A percentile compares a stretch with the other conserved stretches of the same genome.
These are phyloP conservation scores for Oscheius myriophilus DNA, from an alignment of 2,888 invertebrate species.

Conservation along the genomic window DNA sequence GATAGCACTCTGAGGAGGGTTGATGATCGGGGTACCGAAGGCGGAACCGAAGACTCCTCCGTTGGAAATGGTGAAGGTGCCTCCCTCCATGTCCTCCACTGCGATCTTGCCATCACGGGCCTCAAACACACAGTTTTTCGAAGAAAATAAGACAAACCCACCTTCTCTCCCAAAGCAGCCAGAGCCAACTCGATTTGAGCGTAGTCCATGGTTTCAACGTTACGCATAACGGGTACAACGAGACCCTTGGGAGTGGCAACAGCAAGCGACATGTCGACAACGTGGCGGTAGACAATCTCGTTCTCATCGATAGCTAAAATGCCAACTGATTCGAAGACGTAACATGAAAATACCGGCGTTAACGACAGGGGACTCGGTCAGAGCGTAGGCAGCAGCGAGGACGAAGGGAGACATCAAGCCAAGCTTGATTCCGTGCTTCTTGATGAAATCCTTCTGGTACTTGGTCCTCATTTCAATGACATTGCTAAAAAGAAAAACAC, in stretches of 20 bases:
- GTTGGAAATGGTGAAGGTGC: constrained; percentile 98
- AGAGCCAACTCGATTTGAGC: constrained; percentile 93
- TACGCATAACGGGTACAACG: constrained; percentile 83
- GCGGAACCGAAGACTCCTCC: constrained; percentile 91
- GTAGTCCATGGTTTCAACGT: constrained; percentile 85
- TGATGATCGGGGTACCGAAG: constrained; percentile 94
- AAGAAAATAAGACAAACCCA: constrained; percentile 70
- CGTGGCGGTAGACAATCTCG: constrained; percentile 90
- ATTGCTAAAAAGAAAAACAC: constrained; percentile 76
- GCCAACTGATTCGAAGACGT: no score
- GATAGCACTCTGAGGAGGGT: constrained; percentile 98
- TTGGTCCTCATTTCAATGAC: constrained; percentile 92
- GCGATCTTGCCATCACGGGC: constrained; percentile 84
- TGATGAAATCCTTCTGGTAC: constrained; percentile 88
- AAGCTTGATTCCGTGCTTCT: constrained; percentile 92
- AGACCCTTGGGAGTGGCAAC: constrained; percentile 94
- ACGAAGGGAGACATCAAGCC: constrained; percentile 99
- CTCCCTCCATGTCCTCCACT: constrained; percentile 98
- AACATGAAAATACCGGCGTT: constrained; percentile 79
- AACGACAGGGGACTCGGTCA: constrained; percentile 92
- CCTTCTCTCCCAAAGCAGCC: constrained; percentile 89
- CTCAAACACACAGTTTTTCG: constrained; percentile 59
- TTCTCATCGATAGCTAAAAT: constrained; percentile 84
- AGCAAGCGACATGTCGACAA: constrained; percentile 96
- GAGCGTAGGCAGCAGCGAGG: constrained; percentile 87